A percentile compares a stretch with the other conserved stretches of the same genome.
Evolutionary conservation across 2,888 invertebrate species (phyloP).

Genomic region (Harpagoxenus sublaevis): DNA sequence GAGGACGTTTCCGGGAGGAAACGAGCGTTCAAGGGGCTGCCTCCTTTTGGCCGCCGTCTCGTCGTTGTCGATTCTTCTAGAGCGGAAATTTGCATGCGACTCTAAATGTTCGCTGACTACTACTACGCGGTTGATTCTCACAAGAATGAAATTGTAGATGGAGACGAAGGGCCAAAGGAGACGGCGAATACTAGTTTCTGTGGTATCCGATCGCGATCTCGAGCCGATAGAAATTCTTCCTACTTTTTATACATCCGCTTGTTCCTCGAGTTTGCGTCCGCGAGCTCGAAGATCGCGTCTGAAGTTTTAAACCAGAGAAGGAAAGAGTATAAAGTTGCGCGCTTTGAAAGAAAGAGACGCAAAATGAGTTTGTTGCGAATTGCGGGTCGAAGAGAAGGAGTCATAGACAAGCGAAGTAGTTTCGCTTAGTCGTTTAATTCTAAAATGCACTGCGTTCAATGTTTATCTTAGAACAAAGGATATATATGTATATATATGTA

Average conservation of each 20-base stretch:
- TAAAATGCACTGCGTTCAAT: conserved; percentile 38
- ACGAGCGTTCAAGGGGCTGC: not conserved
- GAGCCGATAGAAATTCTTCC: conserved; percentile 6
- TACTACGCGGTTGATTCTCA: not conserved
- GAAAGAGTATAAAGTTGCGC: not conserved
- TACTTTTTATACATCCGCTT: conserved; percentile 37
- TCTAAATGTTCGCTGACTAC: not conserved
- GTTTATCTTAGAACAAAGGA: conserved; percentile 28
- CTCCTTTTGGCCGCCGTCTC: conserved; percentile 5
- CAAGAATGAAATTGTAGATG: conserved; percentile 1
- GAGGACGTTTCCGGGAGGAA: conserved; percentile 65
- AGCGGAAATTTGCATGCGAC: not conserved
- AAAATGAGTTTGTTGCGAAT: conserved; percentile 27
- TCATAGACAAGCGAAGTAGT: conserved; percentile 45
- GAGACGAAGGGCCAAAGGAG: not conserved
- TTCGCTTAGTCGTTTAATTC: conserved; percentile 55
- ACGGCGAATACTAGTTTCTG: not conserved
- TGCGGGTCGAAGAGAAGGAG: conserved; percentile 19
- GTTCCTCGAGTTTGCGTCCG: conserved; percentile 12
- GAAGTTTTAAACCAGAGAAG: not conserved
- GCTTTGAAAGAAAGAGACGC: not conserved
- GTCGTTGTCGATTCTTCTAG: not conserved
- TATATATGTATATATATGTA: not conserved
- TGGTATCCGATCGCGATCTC: conserved; percentile 2
- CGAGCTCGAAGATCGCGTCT: not conserved